Evolutionary conservation across 2,888 invertebrate species (phyloP).

Genomic region (Phaonia tiefii): DNA sequence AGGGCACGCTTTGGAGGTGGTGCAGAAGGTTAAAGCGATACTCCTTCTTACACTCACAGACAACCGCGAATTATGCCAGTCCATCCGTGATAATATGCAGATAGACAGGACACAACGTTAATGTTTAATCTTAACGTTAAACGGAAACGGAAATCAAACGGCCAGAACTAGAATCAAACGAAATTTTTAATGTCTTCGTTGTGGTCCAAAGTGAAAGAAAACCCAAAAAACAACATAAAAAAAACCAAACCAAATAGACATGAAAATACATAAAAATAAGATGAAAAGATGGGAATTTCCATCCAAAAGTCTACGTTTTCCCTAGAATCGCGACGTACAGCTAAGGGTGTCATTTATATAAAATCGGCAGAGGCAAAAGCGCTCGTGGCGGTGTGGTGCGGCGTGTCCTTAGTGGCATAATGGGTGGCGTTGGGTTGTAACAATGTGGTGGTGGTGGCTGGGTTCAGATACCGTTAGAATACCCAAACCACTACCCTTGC

Average conservation of each 20-base stretch:
- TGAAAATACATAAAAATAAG: conserved; percentile 54
- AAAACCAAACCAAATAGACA: conserved; percentile 39
- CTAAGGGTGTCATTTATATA: conserved; percentile 55
- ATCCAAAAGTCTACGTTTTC: conserved; percentile 14
- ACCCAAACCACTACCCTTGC: conserved; percentile 24
- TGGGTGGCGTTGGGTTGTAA: conserved; percentile 33
- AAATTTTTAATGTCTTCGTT: conserved; percentile 74
- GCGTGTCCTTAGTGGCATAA: conserved; percentile 15
- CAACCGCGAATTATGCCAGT: conserved; percentile 54
- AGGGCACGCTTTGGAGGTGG: too few species aligned
- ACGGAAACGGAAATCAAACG: conserved; percentile 79
- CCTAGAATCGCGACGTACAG: background rate
- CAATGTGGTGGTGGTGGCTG: conserved; percentile 22
- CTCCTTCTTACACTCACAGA: conserved; percentile 46
- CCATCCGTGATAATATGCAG: conserved; percentile 21
- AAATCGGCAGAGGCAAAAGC: background rate
- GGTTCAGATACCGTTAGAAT: conserved; percentile 8
- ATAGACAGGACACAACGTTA: conserved; percentile 63
- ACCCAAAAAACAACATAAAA: conserved; percentile 28
- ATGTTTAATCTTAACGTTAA: conserved; percentile 79
- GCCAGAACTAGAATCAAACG: conserved; percentile 74
- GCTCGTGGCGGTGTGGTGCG: background rate
- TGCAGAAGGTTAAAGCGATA: conserved; percentile 58
- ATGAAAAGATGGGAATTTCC: conserved; percentile 35
- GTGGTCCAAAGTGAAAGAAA: conserved; percentile 2